phyloP scores from a whole-genome alignment of 2,797 vertebrate genomes.

The Trachops cirrhosus region DNA sequence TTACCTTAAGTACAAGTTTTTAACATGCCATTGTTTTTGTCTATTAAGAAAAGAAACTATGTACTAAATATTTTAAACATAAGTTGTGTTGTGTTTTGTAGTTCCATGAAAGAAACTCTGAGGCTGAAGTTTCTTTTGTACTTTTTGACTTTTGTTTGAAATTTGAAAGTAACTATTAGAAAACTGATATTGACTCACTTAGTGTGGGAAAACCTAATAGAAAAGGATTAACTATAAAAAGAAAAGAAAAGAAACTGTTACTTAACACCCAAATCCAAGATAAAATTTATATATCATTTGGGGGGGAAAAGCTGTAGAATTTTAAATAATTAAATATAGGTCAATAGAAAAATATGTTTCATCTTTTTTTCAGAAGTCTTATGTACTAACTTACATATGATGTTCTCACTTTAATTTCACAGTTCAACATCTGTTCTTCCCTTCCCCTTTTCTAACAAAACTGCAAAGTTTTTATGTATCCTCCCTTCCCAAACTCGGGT shows the following conservation, averaged over 20 bases:
- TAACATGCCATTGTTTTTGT: neutral
- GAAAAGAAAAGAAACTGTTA: neutral
- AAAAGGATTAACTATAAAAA: neutral
- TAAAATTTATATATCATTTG: neutral
- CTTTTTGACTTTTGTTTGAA: slow-evolving; percentile 10
- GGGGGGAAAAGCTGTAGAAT: neutral
- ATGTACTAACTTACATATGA: neutral
- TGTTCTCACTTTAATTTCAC: neutral
- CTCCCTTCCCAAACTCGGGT: neutral
- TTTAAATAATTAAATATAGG: neutral
- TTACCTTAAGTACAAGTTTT: neutral
- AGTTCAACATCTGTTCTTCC: neutral
- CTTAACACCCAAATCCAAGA: neutral
- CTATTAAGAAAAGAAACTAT: neutral
- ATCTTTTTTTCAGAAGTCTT: neutral
- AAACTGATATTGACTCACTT: neutral
- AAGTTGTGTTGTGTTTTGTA: too few species aligned
- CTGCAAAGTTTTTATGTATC: neutral
- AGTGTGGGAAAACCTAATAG: neutral
- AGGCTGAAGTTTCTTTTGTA: neutral
- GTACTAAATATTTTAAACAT: slow-evolving; percentile 19
- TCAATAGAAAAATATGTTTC: neutral
- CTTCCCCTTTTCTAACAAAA: neutral
- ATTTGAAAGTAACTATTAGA: neutral
- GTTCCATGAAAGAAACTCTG: neutral